These are phyloP conservation scores for Gulo gulo DNA, from an alignment of 2,113 vertebrate genomes.

Conservation along the genomic window DNA sequence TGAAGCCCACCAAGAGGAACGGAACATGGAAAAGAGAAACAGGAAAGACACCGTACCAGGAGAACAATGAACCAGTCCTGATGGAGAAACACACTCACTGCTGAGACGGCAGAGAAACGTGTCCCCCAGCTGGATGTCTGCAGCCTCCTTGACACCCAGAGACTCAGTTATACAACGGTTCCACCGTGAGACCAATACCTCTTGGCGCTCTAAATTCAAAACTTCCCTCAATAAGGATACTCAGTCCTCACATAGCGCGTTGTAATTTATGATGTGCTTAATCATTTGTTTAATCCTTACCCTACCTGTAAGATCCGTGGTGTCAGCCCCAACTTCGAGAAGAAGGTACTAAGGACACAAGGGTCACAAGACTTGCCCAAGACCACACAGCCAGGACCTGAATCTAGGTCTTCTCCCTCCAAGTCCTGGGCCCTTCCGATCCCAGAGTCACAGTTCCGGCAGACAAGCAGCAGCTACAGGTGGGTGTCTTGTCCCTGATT, in stretches of 20 bases:
- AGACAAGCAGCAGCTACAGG: not conserved
- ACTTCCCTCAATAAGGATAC: not conserved
- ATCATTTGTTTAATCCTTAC: not conserved
- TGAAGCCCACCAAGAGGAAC: not conserved
- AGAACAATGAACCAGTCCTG: not conserved
- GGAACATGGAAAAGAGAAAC: not conserved
- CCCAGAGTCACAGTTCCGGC: not conserved
- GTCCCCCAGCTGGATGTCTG: rapidly evolving
- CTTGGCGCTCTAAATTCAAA: not conserved
- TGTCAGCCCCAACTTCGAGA: not conserved
- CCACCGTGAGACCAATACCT: rapidly evolving
- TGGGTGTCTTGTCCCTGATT: not conserved
- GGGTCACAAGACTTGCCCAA: not conserved
- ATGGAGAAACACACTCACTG: rapidly evolving
- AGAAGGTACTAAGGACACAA: not conserved
- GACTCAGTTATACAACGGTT: rapidly evolving
- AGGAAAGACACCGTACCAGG: too few species aligned
- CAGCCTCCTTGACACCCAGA: not conserved
- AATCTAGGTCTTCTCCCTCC: not conserved
- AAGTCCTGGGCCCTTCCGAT: not conserved
- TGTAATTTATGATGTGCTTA: not conserved
- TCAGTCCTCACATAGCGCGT: rapidly evolving
- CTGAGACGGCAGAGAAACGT: not conserved
- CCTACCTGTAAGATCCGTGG: not conserved
- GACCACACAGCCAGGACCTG: not conserved